Conservation (phyloP, 2,888 invertebrate genomes). For the Myathropa florea region DNA sequence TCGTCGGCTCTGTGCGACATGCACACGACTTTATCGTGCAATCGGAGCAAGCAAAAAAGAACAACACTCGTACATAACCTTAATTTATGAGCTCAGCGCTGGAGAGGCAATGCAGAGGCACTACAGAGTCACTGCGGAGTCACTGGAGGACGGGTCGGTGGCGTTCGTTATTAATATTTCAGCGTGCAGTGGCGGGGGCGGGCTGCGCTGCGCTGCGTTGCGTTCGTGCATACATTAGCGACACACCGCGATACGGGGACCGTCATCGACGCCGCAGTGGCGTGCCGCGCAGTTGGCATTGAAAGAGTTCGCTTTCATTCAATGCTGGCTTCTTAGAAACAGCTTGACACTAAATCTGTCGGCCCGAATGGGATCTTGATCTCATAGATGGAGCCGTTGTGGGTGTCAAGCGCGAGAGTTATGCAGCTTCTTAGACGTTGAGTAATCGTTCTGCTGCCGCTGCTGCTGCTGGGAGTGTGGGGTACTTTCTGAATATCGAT, state of each 20-base stretch:
- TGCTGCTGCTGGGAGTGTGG: background rate
- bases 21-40: slow-evolving; percentile 36
- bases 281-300: slow-evolving; percentile 30
- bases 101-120: background rate
- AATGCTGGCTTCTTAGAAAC: slow-evolving; percentile 11
- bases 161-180: slow-evolving; percentile 41
- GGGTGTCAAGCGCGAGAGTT: slow-evolving; percentile 8
- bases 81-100: slow-evolving; percentile 47
- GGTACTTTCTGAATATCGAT: slow-evolving; percentile 23
- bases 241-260: background rate
- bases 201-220: background rate
- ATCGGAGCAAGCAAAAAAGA: slow-evolving; percentile 50
- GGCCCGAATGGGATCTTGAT: slow-evolving; percentile 27
- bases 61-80: slow-evolving; percentile 43
- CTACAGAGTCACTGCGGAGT: background rate
- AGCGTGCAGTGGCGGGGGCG: slow-evolving; percentile 5
- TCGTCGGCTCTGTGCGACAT: background rate
- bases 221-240: slow-evolving; percentile 29
- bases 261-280: background rate
- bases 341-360: slow-evolving; percentile 47
- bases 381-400: background rate
- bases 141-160: slow-evolving; percentile 24
- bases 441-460: background rate
- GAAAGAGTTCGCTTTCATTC: slow-evolving; percentile 54
- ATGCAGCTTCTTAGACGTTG: slow-evolving; percentile 1